These are phyloP conservation scores for Allolobophora icterica DNA, from an alignment of 2,888 invertebrate species.

Conservation along the genomic window DNA sequence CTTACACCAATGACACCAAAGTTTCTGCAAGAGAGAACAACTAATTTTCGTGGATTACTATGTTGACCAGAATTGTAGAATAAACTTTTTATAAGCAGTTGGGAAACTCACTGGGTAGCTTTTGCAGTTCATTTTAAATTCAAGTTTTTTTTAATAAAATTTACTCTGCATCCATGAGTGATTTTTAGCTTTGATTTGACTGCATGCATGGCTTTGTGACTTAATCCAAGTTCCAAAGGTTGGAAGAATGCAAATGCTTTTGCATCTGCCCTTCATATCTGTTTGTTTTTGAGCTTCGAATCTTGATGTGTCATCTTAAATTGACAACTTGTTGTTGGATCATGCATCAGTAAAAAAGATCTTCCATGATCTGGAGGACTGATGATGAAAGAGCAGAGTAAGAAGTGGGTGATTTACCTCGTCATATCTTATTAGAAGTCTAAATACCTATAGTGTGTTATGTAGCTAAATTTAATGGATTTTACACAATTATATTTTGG, in stretches of 20 bases:
- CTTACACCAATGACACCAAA: background rate
- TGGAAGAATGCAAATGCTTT: background rate
- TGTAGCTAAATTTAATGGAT: background rate
- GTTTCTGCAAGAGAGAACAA: background rate
- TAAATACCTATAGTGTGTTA: background rate
- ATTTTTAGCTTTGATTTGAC: background rate
- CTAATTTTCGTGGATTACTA: background rate
- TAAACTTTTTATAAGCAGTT: background rate
- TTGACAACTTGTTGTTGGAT: background rate
- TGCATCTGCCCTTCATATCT: background rate
- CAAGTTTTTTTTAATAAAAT: background rate
- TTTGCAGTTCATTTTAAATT: background rate
- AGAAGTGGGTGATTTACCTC: background rate
- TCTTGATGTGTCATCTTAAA: background rate
- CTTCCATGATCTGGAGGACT: background rate
- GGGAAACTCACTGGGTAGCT: background rate
- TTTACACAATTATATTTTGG: background rate
- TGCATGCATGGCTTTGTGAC: background rate
- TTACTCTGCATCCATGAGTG: background rate
- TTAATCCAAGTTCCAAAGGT: background rate
- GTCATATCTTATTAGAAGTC: background rate
- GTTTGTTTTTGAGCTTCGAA: background rate
- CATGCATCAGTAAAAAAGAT: background rate
- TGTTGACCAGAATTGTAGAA: background rate
- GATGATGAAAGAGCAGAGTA: background rate